Evolutionary conservation across 2,113 vertebrate species (phyloP), one percentile per base, ranked within the genome.

Genomic region (Platanista minor): DNA sequence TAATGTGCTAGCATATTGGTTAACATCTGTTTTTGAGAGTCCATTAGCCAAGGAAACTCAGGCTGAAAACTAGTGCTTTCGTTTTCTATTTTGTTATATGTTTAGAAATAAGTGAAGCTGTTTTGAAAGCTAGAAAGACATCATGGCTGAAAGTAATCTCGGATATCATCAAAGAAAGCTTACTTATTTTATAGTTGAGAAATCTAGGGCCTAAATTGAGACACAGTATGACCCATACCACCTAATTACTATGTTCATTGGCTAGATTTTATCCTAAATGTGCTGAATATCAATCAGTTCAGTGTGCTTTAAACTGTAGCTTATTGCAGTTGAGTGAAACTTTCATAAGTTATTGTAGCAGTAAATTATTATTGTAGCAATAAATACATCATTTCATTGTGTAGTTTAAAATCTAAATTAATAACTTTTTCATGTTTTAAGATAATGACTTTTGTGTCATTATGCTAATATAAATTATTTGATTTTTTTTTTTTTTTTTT

Each of bases 41-140:
- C 36, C 72, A 95, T 93, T 95, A 80, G 54, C 29, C 54, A 95
- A 83, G 54, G 54, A 93, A 94, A 91, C 15, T 80, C 71, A 86
- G 61, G 17, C 85, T 91, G 46, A 87, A 97, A 94, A 83, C 78
- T 61, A 72, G 14, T 72, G 52, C 36, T 83, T 83, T 57, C 21
- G n/a, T 78, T 20, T 93, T 64, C 13, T 59, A 33, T 57, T 92
- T 84, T 82, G 13, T 25, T 88, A 43, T 17, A 49, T 49, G 2
- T 54, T 94, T 95, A 90, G 49, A 90, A 49, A 31, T 80, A 87
- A 87, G n/a, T 36, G 25, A 31, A 29, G 20, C 23, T 94, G 64
- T 95, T 94, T 91, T 77, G 61, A 82, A 71, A 25, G 1, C 31
- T 87, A 77, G 20, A 54, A 94, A 95, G 49, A 61, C 3, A 88